Evolutionary conservation across 1,140 invertebrate species (phyloP).

Genomic region (Drosophila saltans): DNA sequence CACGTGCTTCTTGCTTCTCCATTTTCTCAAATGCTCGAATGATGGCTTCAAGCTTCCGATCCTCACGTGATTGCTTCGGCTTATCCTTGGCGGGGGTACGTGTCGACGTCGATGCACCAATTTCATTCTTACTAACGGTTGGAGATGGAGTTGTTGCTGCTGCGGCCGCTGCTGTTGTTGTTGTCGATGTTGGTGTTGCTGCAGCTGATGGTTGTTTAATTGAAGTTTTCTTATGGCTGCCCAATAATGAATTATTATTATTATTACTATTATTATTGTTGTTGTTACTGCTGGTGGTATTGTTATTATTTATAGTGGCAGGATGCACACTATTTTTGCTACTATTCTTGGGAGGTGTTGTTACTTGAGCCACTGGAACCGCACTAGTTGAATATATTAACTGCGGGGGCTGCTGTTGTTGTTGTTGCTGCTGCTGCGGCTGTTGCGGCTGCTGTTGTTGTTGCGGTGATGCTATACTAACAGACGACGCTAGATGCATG

Average conservation of each 20-base stretch:
- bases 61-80: constrained; percentile 91
- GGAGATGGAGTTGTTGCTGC: constrained; percentile 23
- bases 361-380: not conserved
- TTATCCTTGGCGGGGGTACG: constrained; percentile 64
- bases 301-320: not conserved
- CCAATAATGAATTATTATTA: constrained; percentile 9
- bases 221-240: constrained; percentile 41
- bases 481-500: constrained; percentile 40
- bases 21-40: constrained; percentile 95
- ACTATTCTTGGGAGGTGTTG: constrained; percentile 18
- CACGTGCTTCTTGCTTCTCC: constrained; percentile 89
- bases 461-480: constrained; percentile 40
- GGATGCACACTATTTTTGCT: constrained; percentile 20
- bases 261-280: constrained; percentile 33
- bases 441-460: constrained; percentile 37
- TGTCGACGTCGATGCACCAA: constrained; percentile 32
- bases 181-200: not conserved
- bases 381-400: constrained; percentile 25
- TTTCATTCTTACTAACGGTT: constrained; percentile 31
- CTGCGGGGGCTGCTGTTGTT: constrained; percentile 27
- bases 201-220: constrained; percentile 38
- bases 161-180: constrained; percentile 14
- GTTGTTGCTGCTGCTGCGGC: constrained; percentile 27
- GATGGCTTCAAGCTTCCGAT: constrained; percentile 97
- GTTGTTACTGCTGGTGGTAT: constrained; percentile 19